These are phyloP conservation scores for Geophilus truncorum DNA, from an alignment of 2,888 invertebrate species.

Conservation along the genomic window DNA sequence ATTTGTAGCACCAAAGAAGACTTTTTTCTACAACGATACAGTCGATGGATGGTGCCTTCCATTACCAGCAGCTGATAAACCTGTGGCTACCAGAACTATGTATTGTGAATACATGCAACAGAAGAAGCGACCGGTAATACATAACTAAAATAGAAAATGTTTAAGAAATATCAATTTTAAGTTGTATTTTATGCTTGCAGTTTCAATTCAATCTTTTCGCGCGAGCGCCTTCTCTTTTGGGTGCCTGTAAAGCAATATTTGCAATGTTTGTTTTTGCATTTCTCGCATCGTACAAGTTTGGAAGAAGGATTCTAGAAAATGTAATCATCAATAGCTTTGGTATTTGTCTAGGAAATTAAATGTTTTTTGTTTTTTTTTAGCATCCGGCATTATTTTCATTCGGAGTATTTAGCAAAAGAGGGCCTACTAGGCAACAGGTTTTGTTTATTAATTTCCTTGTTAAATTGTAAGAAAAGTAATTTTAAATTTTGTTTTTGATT, in stretches of 20 bases:
- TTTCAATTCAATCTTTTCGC: conserved; percentile 71
- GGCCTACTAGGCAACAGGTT: conserved; percentile 50
- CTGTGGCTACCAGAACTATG: conserved; percentile 76
- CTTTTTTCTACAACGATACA: conserved; percentile 45
- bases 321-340: conserved; percentile 6
- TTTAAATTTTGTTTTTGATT: background rate
- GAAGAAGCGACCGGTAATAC: conserved; percentile 61
- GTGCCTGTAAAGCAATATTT: conserved; percentile 54
- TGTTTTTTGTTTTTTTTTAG: conserved; percentile 46
- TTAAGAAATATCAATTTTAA: background rate
- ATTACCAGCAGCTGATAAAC: conserved; percentile 76
- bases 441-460: background rate
- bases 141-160: conserved; percentile 59
- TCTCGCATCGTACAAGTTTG: conserved; percentile 59
- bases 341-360: too few relatives aligned
- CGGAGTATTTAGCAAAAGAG: conserved; percentile 64
- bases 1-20: background rate
- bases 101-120: conserved; percentile 63
- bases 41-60: conserved; percentile 62
- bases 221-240: conserved; percentile 55
- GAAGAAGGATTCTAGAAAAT: conserved; percentile 60
- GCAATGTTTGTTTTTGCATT: conserved; percentile 59
- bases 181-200: background rate
- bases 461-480: conserved; percentile 42
- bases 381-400: conserved; percentile 65